A percentile compares a stretch with the other conserved stretches of the same genome.
phyloP scores from a whole-genome alignment of 2,797 vertebrate species.

The Premnoplex brunnescens region DNA sequence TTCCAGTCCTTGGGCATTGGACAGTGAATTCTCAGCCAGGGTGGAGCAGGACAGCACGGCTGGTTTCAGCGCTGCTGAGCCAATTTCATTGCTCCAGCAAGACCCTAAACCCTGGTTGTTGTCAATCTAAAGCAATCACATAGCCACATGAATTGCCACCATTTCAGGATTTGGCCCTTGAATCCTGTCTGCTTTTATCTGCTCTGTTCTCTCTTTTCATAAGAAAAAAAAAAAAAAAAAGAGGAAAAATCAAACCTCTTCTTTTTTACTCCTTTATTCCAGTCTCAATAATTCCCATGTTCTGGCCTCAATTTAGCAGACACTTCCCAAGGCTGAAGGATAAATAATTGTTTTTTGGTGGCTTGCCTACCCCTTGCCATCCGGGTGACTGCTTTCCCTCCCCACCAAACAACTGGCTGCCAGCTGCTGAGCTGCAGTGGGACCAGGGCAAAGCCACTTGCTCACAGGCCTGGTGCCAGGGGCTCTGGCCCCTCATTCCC shows the following conservation, averaged over 20 bases:
- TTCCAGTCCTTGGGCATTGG: not conserved
- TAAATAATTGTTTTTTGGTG: conserved; percentile 18
- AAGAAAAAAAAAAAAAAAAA: not conserved
- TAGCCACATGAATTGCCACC: not conserved
- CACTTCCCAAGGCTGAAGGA: not conserved
- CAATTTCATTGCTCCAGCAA: not conserved
- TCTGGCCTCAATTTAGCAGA: not conserved
- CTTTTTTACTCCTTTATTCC: not conserved
- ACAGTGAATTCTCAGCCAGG: not conserved
- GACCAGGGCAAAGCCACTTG: not conserved
- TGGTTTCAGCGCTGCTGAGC: not conserved
- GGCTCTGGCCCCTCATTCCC: not conserved
- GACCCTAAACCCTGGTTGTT: not conserved
- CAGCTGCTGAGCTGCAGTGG: not conserved
- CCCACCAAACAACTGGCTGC: accelerated
- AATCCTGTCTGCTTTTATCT: not conserved
- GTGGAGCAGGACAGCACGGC: not conserved
- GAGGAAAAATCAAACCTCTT: not conserved
- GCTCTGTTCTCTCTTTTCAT: not conserved
- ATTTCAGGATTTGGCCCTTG: not conserved
- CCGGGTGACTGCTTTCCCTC: not conserved
- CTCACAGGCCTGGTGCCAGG: accelerated
- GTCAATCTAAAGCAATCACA: not conserved
- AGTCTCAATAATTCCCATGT: not conserved
- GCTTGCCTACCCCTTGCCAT: not conserved